These are phyloP conservation scores for Phasia obesa DNA, from an alignment of 2,888 invertebrate species.

Conservation along the genomic window DNA sequence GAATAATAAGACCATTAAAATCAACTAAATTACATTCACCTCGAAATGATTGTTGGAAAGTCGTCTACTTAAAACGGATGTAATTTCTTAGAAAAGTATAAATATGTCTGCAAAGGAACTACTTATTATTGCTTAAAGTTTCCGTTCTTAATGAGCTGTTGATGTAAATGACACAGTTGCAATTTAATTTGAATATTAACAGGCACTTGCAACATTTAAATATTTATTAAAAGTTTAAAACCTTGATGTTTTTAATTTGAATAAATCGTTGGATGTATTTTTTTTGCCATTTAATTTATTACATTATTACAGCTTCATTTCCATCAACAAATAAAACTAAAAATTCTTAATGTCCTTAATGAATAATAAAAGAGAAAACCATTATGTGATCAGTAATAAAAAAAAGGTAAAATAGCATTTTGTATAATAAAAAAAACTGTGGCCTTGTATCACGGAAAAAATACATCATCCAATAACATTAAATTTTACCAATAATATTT, in stretches of 20 bases:
- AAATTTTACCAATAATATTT: slow-evolving; percentile 26
- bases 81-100: slow-evolving; percentile 28
- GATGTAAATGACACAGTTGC: not conserved
- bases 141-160: slow-evolving; percentile 11
- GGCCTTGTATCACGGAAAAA: slow-evolving; percentile 32
- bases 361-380: slow-evolving; percentile 13
- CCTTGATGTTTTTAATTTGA: slow-evolving; percentile 17
- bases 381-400: not conserved
- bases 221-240: not conserved
- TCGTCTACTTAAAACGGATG: slow-evolving; percentile 16
- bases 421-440: slow-evolving; percentile 8
- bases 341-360: slow-evolving; percentile 45
- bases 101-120: slow-evolving; percentile 41
- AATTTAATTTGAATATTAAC: not conserved
- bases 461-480: slow-evolving; percentile 7
- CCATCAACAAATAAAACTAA: slow-evolving; percentile 7
- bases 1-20: slow-evolving; percentile 9
- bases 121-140: not conserved
- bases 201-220: slow-evolving; percentile 3
- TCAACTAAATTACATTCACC: slow-evolving; percentile 21
- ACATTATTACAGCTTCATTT: not conserved
- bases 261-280: not conserved
- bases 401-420: not conserved
- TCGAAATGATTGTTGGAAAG: not conserved
- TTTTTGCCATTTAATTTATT: slow-evolving; percentile 21